Conservation (phyloP, 2,888 invertebrate species). For the Norana najaformis region DNA sequence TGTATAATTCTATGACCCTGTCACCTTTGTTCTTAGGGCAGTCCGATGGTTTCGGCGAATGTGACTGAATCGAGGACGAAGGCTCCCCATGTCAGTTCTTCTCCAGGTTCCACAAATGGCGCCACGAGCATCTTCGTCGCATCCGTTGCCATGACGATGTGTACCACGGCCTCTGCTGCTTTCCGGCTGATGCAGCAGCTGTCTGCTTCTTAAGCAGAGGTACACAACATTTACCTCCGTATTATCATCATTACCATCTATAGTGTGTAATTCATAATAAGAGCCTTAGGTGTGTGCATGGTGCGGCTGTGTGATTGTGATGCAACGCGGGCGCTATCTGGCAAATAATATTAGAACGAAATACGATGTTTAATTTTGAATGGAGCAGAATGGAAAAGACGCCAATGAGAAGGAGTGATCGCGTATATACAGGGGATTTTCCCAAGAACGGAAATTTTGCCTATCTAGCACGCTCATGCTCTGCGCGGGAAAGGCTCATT, state of each 20-base stretch:
- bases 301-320: no score
- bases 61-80: neutral
- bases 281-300: no score
- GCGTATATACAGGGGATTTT: neutral
- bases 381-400: neutral
- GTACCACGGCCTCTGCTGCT: neutral
- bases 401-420: neutral
- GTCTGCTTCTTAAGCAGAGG: neutral
- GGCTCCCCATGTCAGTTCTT: neutral
- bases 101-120: neutral
- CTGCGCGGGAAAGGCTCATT: no score
- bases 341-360: no score
- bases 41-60: neutral
- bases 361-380: neutral
- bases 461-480: no score
- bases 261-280: no score
- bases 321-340: no score
- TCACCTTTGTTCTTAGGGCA: neutral
- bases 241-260: neutral
- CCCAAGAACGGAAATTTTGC: no score
- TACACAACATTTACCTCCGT: neutral
- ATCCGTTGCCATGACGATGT: neutral
- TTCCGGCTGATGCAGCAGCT: neutral
- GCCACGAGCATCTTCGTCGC: neutral
- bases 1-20: neutral